Conservation (phyloP, 2,888 invertebrate species). For the Bibio marci region DNA sequence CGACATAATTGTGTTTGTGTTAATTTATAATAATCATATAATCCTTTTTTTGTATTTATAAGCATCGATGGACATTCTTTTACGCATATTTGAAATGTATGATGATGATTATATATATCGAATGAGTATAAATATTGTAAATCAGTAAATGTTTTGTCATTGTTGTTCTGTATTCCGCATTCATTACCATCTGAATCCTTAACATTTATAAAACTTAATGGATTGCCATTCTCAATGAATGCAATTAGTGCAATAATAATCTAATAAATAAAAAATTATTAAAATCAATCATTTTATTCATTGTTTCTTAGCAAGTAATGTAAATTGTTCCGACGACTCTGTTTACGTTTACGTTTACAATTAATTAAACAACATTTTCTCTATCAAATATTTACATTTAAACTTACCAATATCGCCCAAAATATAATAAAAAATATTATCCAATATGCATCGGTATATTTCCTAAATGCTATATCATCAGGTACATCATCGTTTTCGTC, state of each 20-base stretch:
- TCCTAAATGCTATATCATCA: slow-evolving; percentile 41
- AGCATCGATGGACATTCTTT: slow-evolving; percentile 63
- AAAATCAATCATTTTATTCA: too few species aligned
- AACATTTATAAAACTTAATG: slow-evolving; percentile 70
- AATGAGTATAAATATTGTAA: slow-evolving; percentile 68
- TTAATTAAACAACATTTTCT: too few species aligned
- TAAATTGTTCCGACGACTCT: too few species aligned
- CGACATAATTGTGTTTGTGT: slow-evolving; percentile 64
- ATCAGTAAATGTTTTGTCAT: slow-evolving; percentile 55
- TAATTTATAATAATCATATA: slow-evolving; percentile 52
- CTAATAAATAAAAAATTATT: slow-evolving; percentile 34
- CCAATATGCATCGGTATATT: slow-evolving; percentile 74
- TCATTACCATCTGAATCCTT: slow-evolving; percentile 91
- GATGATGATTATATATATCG: slow-evolving; percentile 55
- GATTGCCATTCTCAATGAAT: slow-evolving; percentile 75
- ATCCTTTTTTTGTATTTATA: slow-evolving; percentile 42
- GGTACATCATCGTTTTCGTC: slow-evolving; percentile 42
- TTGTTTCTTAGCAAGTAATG: too few species aligned
- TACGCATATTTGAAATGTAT: slow-evolving; percentile 77
- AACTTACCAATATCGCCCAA: slow-evolving; percentile 70
- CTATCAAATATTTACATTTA: background rate
- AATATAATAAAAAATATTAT: slow-evolving; percentile 59
- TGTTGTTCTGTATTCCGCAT: slow-evolving; percentile 70
- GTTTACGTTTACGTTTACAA: too few species aligned
- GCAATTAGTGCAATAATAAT: slow-evolving; percentile 73